Conservation (phyloP, 2,113 vertebrate species). For the Petroica traversi region DNA sequence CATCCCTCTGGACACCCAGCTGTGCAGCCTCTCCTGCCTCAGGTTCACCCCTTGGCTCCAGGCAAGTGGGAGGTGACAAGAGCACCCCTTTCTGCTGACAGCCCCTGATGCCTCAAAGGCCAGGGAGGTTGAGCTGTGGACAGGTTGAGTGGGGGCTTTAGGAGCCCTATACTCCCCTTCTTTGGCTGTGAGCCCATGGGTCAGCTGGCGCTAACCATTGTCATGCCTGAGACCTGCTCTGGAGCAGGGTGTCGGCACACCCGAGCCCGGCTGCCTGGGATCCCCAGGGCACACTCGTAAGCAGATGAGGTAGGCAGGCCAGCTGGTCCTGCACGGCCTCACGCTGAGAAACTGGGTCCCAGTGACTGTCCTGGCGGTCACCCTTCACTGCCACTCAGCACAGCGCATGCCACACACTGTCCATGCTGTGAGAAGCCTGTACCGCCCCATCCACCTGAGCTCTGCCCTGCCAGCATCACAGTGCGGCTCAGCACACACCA, state of each 20-base stretch:
- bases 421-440: background rate
- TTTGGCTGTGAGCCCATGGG: fast-evolving
- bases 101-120: background rate
- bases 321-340: background rate
- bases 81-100: background rate
- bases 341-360: background rate
- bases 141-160: background rate
- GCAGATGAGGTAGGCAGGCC: background rate
- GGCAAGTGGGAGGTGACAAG: background rate
- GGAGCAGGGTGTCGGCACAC: background rate
- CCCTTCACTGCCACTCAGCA: background rate
- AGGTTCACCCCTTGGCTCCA: background rate
- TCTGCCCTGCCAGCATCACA: background rate
- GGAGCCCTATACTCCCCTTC: background rate
- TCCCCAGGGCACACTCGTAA: fast-evolving
- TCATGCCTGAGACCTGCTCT: background rate
- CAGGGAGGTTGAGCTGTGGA: background rate
- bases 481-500: background rate
- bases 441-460: background rate
- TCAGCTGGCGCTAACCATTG: background rate
- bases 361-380: background rate
- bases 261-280: background rate
- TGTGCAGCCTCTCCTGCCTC: background rate
- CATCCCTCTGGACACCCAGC: background rate
- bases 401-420: background rate